Evolutionary conservation across 2,888 invertebrate species (phyloP).

Genomic region (Bellardia pandia): DNA sequence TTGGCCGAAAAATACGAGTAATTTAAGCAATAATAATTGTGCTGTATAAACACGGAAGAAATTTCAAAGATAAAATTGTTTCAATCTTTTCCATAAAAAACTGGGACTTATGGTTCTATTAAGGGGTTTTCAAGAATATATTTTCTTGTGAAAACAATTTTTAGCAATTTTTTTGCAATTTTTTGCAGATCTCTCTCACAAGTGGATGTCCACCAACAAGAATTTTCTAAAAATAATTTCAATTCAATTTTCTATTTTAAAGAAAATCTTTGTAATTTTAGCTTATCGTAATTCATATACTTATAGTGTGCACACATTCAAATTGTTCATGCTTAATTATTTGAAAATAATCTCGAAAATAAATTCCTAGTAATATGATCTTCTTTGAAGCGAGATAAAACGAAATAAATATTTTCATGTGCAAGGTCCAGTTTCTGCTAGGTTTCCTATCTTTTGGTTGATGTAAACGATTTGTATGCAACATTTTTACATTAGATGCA

Average conservation of each 20-base stretch:
- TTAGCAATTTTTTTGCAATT: too few species aligned
- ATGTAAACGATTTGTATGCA: conserved; percentile 2
- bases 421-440: conserved; percentile 25
- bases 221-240: not conserved
- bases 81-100: too few species aligned
- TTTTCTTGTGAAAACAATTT: too few species aligned
- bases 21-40: too few species aligned
- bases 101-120: too few species aligned
- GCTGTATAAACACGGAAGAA: too few species aligned
- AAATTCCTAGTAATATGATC: not conserved
- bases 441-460: conserved; percentile 9
- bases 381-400: conserved; percentile 17
- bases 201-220: not conserved
- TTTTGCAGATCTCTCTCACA: not conserved
- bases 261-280: not conserved
- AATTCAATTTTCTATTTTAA: not conserved
- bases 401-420: conserved; percentile 22
- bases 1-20: too few species aligned
- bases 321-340: conserved; percentile 14
- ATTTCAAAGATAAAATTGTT: too few species aligned
- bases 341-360: not conserved
- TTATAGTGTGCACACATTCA: not conserved
- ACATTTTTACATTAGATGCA: not conserved
- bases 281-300: not conserved
- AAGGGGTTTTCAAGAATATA: too few species aligned